Base-by-base conservation (phyloP, 2,888 invertebrate genomes). In the Linnaemya tessellans region DNA sequence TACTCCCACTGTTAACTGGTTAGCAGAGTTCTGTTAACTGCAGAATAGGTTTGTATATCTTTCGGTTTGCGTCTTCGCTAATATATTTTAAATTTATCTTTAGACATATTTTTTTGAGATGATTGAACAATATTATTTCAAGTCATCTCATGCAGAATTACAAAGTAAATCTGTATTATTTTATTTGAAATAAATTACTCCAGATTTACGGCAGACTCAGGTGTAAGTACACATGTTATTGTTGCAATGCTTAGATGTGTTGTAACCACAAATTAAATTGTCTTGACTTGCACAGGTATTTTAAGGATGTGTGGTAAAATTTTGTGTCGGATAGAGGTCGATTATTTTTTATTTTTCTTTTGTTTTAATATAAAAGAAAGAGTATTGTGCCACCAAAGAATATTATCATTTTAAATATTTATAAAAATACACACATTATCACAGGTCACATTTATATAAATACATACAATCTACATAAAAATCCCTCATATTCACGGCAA, bases 201-300 rank as follows among this genome's bases (percentile, higher is more conserved):
- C 5, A 15, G 20, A 25, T 9, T 10, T 3, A 49, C 1, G 30
- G 18, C 13, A 51, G 30, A 10, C 67, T 51, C 49, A 51, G 11
- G 51, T 54, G 49, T 68, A 68, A n/a, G 4, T 18, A 35, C 43
- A 56, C 56, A 25, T 41, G n/a, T 56, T 10, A 41, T 56, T 70
- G 25, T 70, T n/a, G 25, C 25, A 25, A 25, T 13, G 8, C 18
- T 49, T 30, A 67, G 41, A 70, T 56, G 15, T 70, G 41, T 70
- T 70, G 25, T 22, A 41, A 70, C 41, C 70, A 71, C 70, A 43
- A 70, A 20, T 64, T 41, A 41, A 75, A 65, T 65, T 65, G 54
- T 67, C 35, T 75, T 67, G 43, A 77, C 77, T 67, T 77, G 67
- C 58, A 58, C 58, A 67, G 46, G 46, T 20, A 75, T 43, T 70